A percentile compares a stretch with the other conserved stretches of the same genome.
These are phyloP conservation scores for Simalia tracyae DNA, from an alignment of 2,797 vertebrate species.

Conservation along the genomic window DNA sequence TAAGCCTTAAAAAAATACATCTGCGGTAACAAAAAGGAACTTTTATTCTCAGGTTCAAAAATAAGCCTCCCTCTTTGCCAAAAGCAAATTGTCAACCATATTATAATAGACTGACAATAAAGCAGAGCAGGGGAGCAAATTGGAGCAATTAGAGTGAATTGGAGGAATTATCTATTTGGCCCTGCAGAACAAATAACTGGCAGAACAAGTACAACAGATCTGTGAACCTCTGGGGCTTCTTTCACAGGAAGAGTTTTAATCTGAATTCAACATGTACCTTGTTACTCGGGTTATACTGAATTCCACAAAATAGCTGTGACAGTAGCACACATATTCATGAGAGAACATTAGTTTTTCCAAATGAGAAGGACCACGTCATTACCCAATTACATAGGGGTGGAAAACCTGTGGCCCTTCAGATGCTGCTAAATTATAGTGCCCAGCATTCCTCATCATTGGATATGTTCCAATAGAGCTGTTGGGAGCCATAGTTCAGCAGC, in stretches of 20 bases:
- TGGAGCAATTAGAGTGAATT: background rate
- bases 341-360: background rate
- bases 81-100: slow-evolving; percentile 23
- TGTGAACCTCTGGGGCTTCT: background rate
- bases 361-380: slow-evolving; percentile 10
- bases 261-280: background rate
- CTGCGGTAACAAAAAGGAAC: slow-evolving; percentile 8
- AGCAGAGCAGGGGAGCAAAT: background rate
- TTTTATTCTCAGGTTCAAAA: slow-evolving; percentile 13
- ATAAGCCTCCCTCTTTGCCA: slow-evolving; percentile 26
- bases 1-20: slow-evolving; percentile 24
- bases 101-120: background rate
- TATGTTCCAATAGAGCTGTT: no score
- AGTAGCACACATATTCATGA: background rate
- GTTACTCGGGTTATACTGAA: background rate
- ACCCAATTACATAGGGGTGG: background rate
- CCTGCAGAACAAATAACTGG: background rate
- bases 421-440: no score
- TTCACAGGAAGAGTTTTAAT: background rate
- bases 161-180: background rate
- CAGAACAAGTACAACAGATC: background rate
- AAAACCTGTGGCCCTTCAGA: background rate
- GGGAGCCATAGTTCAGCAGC: background rate
- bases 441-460: no score
- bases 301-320: background rate